Base-by-base conservation (phyloP, 2,797 vertebrate species). In the Delichon dasypus region DNA sequence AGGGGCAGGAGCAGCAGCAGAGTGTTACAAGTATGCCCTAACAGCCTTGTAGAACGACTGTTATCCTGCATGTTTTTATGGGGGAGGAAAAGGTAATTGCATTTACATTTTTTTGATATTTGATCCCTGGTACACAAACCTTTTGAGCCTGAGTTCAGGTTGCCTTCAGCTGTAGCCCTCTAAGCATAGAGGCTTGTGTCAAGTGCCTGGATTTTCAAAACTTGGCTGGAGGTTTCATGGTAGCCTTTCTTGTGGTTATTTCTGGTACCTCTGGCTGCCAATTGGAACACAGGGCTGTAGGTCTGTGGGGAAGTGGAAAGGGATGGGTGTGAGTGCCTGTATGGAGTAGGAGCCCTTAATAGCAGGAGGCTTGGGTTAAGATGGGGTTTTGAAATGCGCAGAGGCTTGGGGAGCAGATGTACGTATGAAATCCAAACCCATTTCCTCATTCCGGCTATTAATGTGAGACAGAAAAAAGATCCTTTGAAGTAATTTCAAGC, bases 211-310 rank as follows among this genome's bases (percentile, higher is more conserved):
- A 27, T 90, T 76, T 77, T 79, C 67, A 73, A 21, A 88, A 91
- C 88, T 94, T 96, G 96, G 93, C 94, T 42, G 71, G 85, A 54
- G 85, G 30, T 54, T 86, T 51, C 18, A 4, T 93, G 88, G 88
- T 93, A 95, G 88, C 57, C 88, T 96, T 95, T 96, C 94, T 96
- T 91, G 96, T 89, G 94, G 88, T 96, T 96, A 94, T 96, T 97
- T 93, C 88, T 95, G 89, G 91, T 89, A 91, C 60, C 74, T 57
- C 76, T 64, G 83, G 77, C 91, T 90, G 93, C 95, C 91, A 94
- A 20, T 65, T 96, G 93, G 93, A 96, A 93, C 20, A 1, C 9
- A 8, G 83, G 71, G 83, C 80, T 57, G 8, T 6, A 71, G 91
- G 65, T 90, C 67, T 3, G 45, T 76, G 88, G 89, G 91, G 91